Conservation (phyloP, 2,113 vertebrate species). For the Neodontobutis hainanensis region DNA sequence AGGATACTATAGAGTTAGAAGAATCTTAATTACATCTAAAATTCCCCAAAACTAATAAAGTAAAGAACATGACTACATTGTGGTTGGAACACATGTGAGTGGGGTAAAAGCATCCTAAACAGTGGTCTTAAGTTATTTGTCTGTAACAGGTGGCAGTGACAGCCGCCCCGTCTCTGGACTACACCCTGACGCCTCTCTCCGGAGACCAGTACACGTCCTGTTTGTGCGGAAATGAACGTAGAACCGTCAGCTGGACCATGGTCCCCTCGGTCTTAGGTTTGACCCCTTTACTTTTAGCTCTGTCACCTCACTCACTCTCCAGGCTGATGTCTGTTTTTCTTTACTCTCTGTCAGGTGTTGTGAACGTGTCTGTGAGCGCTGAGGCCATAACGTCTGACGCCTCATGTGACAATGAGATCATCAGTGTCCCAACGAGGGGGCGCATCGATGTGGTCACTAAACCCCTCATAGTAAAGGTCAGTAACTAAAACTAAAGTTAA, state of each 20-base stretch:
- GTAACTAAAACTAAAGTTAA: neutral
- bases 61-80: no score
- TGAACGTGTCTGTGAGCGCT: constrained; percentile 81
- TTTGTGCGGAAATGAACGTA: constrained; percentile 69
- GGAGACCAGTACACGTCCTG: constrained; percentile 72
- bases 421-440: constrained; percentile 78
- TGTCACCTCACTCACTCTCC: no score
- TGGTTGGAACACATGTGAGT: no score
- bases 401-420: constrained; percentile 76
- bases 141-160: constrained; percentile 72
- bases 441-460: constrained; percentile 79
- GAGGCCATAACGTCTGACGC: constrained; percentile 72
- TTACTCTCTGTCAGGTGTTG: constrained; percentile 60
- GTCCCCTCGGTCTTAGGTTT: constrained; percentile 75
- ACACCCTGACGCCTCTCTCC: constrained; percentile 68
- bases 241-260: constrained; percentile 75
- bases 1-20: no score
- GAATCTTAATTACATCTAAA: no score
- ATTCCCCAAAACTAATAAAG: no score
- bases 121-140: constrained; percentile 25
- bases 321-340: neutral
- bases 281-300: neutral
- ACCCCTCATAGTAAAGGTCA: constrained; percentile 83
- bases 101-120: no score
- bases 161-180: constrained; percentile 69